Evolutionary conservation across 2,888 invertebrate species (phyloP).

Genomic region (Drosophila borealis): DNA sequence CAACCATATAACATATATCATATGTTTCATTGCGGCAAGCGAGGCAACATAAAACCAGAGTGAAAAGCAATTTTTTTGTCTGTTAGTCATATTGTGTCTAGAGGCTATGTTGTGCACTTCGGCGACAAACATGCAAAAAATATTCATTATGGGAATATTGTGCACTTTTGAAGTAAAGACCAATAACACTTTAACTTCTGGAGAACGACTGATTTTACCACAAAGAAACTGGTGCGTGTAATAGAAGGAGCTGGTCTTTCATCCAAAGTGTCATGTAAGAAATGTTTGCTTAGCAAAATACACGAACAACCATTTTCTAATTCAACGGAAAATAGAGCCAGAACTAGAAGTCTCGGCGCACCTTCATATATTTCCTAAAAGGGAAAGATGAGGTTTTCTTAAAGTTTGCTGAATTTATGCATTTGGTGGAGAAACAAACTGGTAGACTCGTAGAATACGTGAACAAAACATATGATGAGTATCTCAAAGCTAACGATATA

Average conservation of each 20-base stretch:
- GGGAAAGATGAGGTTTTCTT: not conserved
- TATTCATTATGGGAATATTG: too few species aligned
- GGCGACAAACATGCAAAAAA: too few species aligned
- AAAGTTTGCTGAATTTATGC: too few species aligned
- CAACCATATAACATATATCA: not conserved
- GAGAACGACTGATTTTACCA: not conserved
- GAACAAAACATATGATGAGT: not conserved
- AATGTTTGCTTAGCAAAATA: not conserved
- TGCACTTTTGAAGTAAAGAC: too few species aligned
- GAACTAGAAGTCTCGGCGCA: not conserved
- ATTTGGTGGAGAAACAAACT: not conserved
- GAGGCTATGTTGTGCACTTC: too few species aligned
- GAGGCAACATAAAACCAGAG: conserved; percentile 2
- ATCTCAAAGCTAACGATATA: not conserved
- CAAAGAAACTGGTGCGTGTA: not conserved
- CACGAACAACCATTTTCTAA: not conserved
- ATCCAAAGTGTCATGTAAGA: not conserved
- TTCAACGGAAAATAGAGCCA: not conserved
- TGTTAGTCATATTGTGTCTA: not conserved
- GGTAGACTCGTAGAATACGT: not conserved
- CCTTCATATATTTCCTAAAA: not conserved
- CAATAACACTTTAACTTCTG: not conserved
- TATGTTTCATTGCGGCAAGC: conserved; percentile 6
- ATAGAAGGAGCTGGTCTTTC: not conserved
- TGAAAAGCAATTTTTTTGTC: not conserved